A percentile compares a stretch with the other conserved stretches of the same genome.
Evolutionary conservation across 2,888 invertebrate genomes (phyloP).

Genomic region (Pheosia gnoma): DNA sequence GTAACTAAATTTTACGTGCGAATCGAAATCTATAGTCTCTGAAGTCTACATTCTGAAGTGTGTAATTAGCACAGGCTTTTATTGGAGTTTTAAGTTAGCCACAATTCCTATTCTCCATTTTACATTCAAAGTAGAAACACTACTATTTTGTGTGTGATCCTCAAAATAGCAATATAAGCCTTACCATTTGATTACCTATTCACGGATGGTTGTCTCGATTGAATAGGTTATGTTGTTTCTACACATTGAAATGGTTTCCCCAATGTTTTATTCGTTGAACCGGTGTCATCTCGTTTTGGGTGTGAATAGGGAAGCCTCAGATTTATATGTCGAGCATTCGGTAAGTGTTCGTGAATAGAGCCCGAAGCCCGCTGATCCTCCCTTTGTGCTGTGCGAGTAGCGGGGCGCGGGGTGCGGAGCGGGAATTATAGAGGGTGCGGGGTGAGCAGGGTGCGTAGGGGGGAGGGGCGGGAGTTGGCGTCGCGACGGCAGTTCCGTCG

Average conservation of each 20-base stretch:
- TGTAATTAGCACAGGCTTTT: not conserved
- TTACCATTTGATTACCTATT: not conserved
- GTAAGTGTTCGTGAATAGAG: constrained; percentile 10
- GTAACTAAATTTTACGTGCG: not conserved
- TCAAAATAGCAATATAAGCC: not conserved
- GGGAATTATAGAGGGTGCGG: not conserved
- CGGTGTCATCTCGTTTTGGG: not conserved
- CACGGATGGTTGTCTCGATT: not conserved
- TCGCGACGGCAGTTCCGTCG: constrained; percentile 20
- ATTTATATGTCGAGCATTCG: constrained; percentile 6
- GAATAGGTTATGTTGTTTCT: not conserved
- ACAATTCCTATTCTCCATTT: not conserved
- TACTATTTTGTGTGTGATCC: not conserved
- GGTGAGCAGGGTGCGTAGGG: constrained; percentile 4
- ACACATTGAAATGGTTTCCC: not conserved
- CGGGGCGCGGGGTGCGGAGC: not conserved
- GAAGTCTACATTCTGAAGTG: not conserved
- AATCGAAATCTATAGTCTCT: not conserved
- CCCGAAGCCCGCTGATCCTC: constrained; percentile 18
- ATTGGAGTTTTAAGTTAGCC: not conserved
- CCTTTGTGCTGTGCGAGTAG: constrained; percentile 4
- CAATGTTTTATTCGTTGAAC: constrained; percentile 3
- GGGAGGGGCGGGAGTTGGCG: constrained; percentile 1
- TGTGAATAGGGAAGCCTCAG: constrained; percentile 2
- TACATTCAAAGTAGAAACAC: not conserved